Base-by-base conservation (phyloP, 2,888 invertebrate genomes). In the Drosophila neonasuta region DNA sequence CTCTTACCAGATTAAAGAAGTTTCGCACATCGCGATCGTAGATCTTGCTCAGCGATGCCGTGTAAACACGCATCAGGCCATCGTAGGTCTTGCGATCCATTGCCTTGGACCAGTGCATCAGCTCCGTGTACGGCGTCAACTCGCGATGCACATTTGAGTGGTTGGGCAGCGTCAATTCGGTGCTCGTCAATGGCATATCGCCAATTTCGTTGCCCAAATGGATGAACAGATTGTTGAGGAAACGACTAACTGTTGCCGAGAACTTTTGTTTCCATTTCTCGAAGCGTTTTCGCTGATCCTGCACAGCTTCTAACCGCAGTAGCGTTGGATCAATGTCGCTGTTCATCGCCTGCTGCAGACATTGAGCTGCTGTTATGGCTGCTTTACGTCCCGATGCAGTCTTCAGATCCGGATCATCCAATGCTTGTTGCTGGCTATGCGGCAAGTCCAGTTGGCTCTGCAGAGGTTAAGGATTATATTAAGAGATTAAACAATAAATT, bases 161-260 rank as follows among this genome's bases (percentile, higher is more conserved):
- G 78, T 95, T 94, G 0, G 96, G 96, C 75, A 97, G 92, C 32
- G 93, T 93, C 58, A 96, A 91, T 44, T 94, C 94, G 8, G 83
- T 87, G 50, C 79, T 87, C 9, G 87, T 86, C 36, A 85, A 32
- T 8, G 88, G 81, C 60, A 68, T 85, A 80, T 95, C 95, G 0
- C 94, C 95, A 68, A 94, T 92, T 89, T 96, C 94, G 87, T 95
- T 95, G 13, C 94, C 98, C 92, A 97, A 94, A 91, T 99, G 97
- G 86, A 98, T 97, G 80, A 99, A 97, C 55, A 97, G 93, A 92
- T 99, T 98, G 90, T 98, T 98, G 54, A 99, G 92, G 90, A 99
- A 97, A 17, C 97, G 94, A 67, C 96, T 95, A 57, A 99, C 94
- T 46, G 95, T 94, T 60, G 95, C 94, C 0, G 97, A 95, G 90